A percentile compares a stretch with the other conserved stretches of the same genome.
These are phyloP conservation scores for Ellobium chinense DNA, from an alignment of 2,888 invertebrate genomes.

Conservation along the genomic window DNA sequence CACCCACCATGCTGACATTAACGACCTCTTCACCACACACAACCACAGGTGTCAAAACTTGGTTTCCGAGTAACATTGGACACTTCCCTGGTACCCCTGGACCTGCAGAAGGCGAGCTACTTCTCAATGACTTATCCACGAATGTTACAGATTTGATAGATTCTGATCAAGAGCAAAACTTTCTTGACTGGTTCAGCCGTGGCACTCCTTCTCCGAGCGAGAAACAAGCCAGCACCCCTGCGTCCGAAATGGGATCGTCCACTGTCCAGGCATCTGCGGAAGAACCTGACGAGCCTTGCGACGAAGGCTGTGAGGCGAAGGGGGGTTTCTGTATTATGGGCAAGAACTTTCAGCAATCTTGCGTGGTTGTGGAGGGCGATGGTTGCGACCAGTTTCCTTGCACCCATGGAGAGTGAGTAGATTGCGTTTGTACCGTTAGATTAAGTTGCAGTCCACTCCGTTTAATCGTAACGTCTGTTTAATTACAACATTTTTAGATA, in stretches of 20 bases:
- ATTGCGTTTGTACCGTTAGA: too few species aligned
- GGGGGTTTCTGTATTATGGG: slow-evolving; percentile 36
- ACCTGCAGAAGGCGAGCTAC: too few species aligned
- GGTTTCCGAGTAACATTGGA: background rate
- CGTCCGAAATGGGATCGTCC: background rate
- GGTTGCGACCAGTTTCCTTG: slow-evolving; percentile 30
- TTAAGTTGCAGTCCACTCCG: too few species aligned
- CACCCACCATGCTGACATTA: too few species aligned
- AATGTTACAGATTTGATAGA: background rate
- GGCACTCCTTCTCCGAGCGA: background rate
- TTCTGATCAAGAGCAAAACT: background rate
- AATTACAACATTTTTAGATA: too few species aligned
- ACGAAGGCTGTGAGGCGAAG: slow-evolving; percentile 3
- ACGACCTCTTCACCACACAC: background rate
- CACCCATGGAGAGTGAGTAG: slow-evolving; percentile 30
- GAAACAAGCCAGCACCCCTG: background rate
- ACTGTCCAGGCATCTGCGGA: background rate
- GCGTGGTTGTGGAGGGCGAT: slow-evolving; percentile 8
- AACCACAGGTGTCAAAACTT: too few species aligned
- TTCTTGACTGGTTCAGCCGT: background rate
- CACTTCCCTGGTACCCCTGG: background rate
- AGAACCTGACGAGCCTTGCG: background rate
- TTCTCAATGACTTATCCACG: too few species aligned
- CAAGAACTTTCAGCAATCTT: slow-evolving; percentile 27
- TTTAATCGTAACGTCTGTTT: too few species aligned